Conservation (phyloP, 64 coral and sea anemone genomes). For the Dendrophyllia cribrosa region DNA sequence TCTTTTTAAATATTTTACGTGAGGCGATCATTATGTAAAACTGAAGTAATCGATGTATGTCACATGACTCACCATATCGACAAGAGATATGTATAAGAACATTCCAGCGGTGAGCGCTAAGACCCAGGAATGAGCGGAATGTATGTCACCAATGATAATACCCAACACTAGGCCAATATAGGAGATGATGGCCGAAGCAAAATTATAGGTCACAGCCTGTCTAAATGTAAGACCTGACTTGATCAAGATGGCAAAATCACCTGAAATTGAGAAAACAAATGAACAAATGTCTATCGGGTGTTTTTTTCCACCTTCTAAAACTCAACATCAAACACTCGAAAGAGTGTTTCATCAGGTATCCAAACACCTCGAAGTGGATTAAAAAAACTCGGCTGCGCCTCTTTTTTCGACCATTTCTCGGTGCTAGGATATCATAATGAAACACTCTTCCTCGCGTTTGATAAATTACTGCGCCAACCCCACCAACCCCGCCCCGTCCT, state of each 20-base stretch:
- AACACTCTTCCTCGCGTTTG: no score
- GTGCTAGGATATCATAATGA: no score
- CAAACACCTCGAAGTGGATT: no score
- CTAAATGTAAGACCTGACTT: slow-evolving; percentile 95
- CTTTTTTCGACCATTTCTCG: no score
- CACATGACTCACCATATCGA: slow-evolving; percentile 88
- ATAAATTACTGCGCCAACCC: no score
- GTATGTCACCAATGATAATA: slow-evolving; percentile 87
- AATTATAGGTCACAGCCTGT: slow-evolving; percentile 92
- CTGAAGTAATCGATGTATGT: background rate
- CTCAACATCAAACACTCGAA: no score
- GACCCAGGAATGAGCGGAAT: slow-evolving; percentile 91
- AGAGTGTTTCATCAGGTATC: no score
- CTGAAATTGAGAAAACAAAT: slow-evolving; percentile 36
- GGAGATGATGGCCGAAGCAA: slow-evolving; percentile 90
- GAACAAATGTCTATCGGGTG: background rate
- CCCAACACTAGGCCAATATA: slow-evolving; percentile 89
- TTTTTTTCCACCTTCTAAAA: background rate
- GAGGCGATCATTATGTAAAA: background rate
- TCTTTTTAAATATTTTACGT: no score
- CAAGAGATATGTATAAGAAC: slow-evolving; percentile 95
- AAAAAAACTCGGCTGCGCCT: no score
- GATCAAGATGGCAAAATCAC: slow-evolving; percentile 96
- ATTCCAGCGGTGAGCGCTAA: slow-evolving; percentile 94
- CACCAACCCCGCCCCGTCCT: no score